Conservation (phyloP, 2,113 vertebrate species). For the Panurus biarmicus region DNA sequence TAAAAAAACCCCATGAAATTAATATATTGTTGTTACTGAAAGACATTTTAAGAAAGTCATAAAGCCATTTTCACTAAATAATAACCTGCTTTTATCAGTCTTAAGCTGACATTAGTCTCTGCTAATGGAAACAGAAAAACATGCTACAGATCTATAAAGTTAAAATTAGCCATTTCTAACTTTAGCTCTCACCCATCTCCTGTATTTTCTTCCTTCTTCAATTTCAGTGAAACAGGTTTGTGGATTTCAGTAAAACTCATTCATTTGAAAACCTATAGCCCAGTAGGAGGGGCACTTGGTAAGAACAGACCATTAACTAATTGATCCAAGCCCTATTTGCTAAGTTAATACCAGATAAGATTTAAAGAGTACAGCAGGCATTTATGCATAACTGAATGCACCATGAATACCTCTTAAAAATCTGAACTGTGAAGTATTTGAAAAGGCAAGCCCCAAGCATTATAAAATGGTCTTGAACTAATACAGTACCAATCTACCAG, state of each 20-base stretch:
- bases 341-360: conserved; percentile 42
- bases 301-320: neutral
- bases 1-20: neutral
- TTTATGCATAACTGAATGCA: neutral
- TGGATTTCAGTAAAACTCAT: conserved; percentile 10
- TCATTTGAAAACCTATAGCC: conserved; percentile 6
- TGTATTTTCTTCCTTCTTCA: conserved; percentile 19
- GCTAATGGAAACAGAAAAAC: neutral
- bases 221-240: neutral
- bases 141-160: neutral
- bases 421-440: neutral
- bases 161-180: neutral
- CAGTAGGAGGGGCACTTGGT: conserved; percentile 13
- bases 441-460: neutral
- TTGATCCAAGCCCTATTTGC: conserved; percentile 11
- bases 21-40: neutral
- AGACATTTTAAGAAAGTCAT: neutral
- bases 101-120: neutral
- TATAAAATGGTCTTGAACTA: neutral
- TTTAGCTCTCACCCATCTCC: conserved; percentile 47
- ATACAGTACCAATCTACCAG: neutral
- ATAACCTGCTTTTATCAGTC: neutral
- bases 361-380: neutral
- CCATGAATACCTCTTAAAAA: neutral
- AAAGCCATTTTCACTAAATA: neutral